These are phyloP conservation scores for Leptura quadrifasciata DNA, from an alignment of 2,888 invertebrate genomes.

Conservation along the genomic window DNA sequence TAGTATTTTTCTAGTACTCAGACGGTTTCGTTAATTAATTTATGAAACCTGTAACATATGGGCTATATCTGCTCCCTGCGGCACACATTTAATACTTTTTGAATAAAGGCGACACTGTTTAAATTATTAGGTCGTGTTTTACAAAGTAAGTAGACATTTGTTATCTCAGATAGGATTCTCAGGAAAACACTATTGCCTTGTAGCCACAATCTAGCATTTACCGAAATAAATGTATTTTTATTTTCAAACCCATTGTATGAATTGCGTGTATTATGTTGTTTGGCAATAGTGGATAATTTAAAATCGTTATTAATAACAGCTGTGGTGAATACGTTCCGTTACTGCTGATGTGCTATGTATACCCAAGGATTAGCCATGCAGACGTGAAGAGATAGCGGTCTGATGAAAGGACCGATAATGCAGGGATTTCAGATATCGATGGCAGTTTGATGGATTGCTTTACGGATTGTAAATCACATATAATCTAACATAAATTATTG, in stretches of 20 bases:
- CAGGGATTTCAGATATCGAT: conserved; percentile 74
- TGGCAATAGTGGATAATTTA: conserved; percentile 44
- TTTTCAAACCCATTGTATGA: conserved; percentile 8
- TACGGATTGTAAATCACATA: conserved; percentile 75
- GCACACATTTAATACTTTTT: not conserved
- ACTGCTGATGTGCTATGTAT: conserved; percentile 58
- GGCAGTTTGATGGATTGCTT: conserved; percentile 73
- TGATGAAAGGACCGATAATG: conserved; percentile 72
- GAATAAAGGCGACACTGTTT: not conserved
- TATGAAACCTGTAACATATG: no score
- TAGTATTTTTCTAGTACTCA: no score
- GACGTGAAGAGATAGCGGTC: conserved; percentile 71
- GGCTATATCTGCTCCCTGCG: not conserved
- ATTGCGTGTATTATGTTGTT: conserved; percentile 40
- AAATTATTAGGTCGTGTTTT: not conserved
- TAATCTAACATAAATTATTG: conserved; percentile 72
- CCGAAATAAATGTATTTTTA: conserved; percentile 15
- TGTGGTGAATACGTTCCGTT: conserved; percentile 46
- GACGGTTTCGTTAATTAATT: no score
- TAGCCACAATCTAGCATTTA: conserved; percentile 2
- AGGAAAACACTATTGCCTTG: conserved; percentile 8
- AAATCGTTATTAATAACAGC: conserved; percentile 39
- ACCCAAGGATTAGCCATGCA: conserved; percentile 69
- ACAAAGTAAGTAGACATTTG: not conserved
- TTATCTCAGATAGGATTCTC: conserved; percentile 15